Evolutionary conservation across 2,888 invertebrate species (phyloP).

Genomic region (Erannis defoliaria): DNA sequence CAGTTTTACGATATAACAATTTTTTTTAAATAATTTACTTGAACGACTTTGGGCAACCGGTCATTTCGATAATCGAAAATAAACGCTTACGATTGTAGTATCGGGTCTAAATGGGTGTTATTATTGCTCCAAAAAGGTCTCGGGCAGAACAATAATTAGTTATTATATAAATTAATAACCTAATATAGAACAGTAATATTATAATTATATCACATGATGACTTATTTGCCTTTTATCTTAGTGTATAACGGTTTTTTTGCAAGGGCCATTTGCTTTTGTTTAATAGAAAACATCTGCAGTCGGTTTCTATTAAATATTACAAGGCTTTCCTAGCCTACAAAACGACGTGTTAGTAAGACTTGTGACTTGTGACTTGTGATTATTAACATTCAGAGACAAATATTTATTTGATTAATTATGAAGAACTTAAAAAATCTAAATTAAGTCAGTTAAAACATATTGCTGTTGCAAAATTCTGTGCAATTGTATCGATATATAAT

Average conservation of each 20-base stretch:
- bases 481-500: slow-evolving; percentile 6
- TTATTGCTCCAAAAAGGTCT: slow-evolving; percentile 31
- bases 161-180: background rate
- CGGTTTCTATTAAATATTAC: too few relatives aligned
- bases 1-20: slow-evolving; percentile 16
- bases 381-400: too few relatives aligned
- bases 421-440: too few relatives aligned
- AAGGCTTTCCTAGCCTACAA: too few relatives aligned
- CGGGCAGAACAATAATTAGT: slow-evolving; percentile 1
- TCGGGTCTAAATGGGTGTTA: slow-evolving; percentile 34
- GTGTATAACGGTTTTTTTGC: too few relatives aligned
- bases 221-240: background rate
- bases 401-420: too few relatives aligned
- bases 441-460: too few relatives aligned
- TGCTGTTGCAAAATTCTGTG: background rate
- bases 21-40: slow-evolving; percentile 21
- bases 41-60: slow-evolving; percentile 12
- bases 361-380: too few relatives aligned
- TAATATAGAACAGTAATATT: background rate
- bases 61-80: slow-evolving; percentile 43
- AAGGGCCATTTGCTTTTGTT: too few relatives aligned
- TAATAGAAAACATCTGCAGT: too few relatives aligned
- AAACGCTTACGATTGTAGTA: slow-evolving; percentile 34
- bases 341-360: too few relatives aligned
- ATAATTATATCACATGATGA: background rate